A percentile compares a stretch with the other conserved stretches of the same genome.
These are phyloP conservation scores for Lamprologus speciosus DNA, from an alignment of 2,113 vertebrate genomes.

Conservation along the genomic window DNA sequence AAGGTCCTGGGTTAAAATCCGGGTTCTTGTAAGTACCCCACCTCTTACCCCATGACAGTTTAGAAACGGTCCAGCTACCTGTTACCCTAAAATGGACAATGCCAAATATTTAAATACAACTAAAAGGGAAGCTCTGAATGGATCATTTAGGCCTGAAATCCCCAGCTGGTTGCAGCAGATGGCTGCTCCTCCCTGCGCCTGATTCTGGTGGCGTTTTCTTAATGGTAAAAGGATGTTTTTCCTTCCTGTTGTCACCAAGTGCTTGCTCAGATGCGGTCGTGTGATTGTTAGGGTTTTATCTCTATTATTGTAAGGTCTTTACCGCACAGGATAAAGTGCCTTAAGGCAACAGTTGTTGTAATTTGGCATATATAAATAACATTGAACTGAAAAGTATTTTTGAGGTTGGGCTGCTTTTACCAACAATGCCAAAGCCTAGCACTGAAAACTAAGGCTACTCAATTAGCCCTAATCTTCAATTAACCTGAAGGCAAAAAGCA, in stretches of 20 bases:
- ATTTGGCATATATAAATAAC: not conserved
- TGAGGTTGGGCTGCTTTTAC: not conserved
- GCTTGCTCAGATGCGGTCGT: not conserved
- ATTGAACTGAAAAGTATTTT: not conserved
- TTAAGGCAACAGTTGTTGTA: not conserved
- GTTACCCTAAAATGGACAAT: not conserved
- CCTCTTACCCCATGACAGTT: not conserved
- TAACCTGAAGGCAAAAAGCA: not conserved
- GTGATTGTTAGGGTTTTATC: not conserved
- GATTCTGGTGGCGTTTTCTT: not conserved
- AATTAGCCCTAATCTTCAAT: not conserved
- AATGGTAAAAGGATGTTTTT: not conserved
- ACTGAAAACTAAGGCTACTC: not conserved
- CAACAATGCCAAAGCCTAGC: not conserved
- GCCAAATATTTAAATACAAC: not conserved
- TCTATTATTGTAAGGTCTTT: not conserved
- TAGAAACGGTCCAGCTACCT: not conserved
- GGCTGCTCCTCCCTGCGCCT: not conserved
- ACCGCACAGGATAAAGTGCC: not conserved
- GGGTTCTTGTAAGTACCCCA: not conserved
- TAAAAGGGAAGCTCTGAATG: not conserved
- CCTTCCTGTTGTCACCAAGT: not conserved
- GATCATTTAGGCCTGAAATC: not conserved
- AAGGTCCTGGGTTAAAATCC: not conserved
- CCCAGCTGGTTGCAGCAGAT: not conserved